These are phyloP conservation scores for Oenanthe oenanthe DNA, from an alignment of 2,113 vertebrate species.

Conservation along the genomic window DNA sequence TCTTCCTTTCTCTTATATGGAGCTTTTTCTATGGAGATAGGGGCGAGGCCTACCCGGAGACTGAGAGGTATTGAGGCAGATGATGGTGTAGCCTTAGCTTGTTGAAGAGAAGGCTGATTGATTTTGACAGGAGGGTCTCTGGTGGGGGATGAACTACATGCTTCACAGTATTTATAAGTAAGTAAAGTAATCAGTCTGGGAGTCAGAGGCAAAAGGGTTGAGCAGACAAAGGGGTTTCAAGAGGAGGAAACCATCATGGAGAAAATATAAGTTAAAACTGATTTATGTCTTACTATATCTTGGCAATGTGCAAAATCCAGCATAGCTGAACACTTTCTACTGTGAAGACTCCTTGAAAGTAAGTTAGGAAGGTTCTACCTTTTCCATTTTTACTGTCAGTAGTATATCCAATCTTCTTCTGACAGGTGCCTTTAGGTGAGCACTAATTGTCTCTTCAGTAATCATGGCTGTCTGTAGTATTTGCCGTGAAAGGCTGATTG, in stretches of 20 bases:
- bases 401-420: background rate
- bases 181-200: fast-evolving
- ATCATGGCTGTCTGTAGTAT: background rate
- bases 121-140: background rate
- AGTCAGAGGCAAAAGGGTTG: background rate
- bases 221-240: background rate
- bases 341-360: background rate
- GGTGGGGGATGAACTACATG: background rate
- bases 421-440: background rate
- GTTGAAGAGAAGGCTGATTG: background rate
- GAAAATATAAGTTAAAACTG: background rate
- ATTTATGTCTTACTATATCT: background rate
- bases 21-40: background rate
- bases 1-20: background rate
- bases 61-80: background rate
- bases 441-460: background rate
- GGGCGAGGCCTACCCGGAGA: background rate
- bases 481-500: background rate
- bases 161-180: background rate
- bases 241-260: background rate
- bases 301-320: background rate
- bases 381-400: background rate
- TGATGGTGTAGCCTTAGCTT: background rate
- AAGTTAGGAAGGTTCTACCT: background rate
- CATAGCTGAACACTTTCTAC: background rate